Base-by-base conservation (phyloP, 2,113 vertebrate species). In the Salminus brasiliensis region DNA sequence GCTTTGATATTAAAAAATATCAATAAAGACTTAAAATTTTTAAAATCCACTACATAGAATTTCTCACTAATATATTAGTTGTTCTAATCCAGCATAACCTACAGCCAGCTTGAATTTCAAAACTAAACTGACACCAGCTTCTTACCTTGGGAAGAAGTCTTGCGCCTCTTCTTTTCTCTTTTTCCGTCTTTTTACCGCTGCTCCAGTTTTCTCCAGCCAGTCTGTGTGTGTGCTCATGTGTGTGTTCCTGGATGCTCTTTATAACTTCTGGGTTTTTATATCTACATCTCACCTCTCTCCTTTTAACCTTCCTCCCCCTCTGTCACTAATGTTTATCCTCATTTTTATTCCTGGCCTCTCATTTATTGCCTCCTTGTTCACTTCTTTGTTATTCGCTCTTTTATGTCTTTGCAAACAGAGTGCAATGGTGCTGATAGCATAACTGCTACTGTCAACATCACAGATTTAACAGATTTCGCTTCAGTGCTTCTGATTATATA, bases 331-430 rank as follows among this genome's bases (percentile, higher is more conserved):
- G 29, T 49, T 80, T 34, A 80, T 68, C 29, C 36, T 74, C 52
- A 66, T 62, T 72, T 47, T 36, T 72, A 43, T 73, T 72, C 57
- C 23, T 41, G 41, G 36, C 9, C 23, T 71, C 16, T 41, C 55
- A n/a, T 71, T 62, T 62, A 41, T 72, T 49, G 29, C n/a, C 60
- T 39, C 21, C 60, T 21, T 16, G 23, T 39, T 39, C 62, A 39
- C 62, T 34, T 34, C 60, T 66, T 66, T 66, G 32, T 39, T 66
- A 66, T 4, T 12, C 34, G 36, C 36, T 11, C 18, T 66, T 66
- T 36, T 39, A 34, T 66, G 60, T 72, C 55, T 72, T 16, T 74
- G 78, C 36, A 68, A 52, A 80, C 78, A 80, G 70, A 67, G 45
- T 74, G 70, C 27, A 45, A 41, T 27, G 59, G 34, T 49, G 52